Base-by-base conservation (phyloP, 2,113 vertebrate species). In the Rhizomys pruinosus region DNA sequence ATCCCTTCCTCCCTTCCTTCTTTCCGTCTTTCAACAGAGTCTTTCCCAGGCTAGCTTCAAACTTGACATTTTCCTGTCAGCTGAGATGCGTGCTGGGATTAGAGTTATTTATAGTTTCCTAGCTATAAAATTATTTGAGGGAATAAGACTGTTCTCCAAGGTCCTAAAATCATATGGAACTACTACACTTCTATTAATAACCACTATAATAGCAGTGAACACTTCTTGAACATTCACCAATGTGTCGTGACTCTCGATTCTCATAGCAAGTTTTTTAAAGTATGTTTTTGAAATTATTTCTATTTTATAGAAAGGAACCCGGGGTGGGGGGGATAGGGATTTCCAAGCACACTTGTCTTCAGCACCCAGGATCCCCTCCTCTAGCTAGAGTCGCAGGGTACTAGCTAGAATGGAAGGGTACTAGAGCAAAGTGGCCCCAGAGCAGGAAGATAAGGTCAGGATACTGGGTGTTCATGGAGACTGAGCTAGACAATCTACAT, bases 121-220 rank as follows among this genome's bases (percentile, higher is more conserved):
- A 12, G 32, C 11, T 81, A 20, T 57, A 63, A 92, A 96, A 93
- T 37, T 63, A 87, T 81, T 17, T 47, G 29, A 72, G 37, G 66
- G 90, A 84, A 81, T 13, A 71, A 57, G 29, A 23, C 27, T 85
- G 47, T 42, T 88, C 37, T 87, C 84, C 63, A 73, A 93, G 76
- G 20, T 39, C 47, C 32, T 59, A 94, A 79, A 61, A 77, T 76
- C 80, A 61, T 39, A 84, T 42, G 20, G 69, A 91, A 63, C 91
- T 15, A 72, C 17, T 88, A 0, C 77, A 39, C 68, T 86, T 89
- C 87, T 81, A 52, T 82, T 82, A 86, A 42, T 44, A 82, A 69
- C 32, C 79, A 77, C 39, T 44, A 22, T 27, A 82, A 25, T 25
- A 85, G 59, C 19, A 82, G 61, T 3, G 34, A 47, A 44, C 13